Conservation (phyloP, 2,797 vertebrate species). For the Sebastolobus altivelis region DNA sequence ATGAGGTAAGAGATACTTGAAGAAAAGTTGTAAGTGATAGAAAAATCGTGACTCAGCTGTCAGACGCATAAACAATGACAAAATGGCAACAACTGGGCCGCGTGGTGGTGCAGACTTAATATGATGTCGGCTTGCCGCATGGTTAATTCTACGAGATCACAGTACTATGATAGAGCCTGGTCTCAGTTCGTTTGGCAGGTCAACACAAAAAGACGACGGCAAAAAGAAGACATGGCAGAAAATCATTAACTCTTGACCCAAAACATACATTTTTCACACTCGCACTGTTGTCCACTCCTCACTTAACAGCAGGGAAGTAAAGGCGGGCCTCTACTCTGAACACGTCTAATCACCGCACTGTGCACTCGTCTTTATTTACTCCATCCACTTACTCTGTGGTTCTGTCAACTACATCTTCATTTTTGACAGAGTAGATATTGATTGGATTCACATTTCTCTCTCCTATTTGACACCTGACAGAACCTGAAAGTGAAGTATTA, state of each 20-base stretch:
- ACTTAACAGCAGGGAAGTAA: background rate
- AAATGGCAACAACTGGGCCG: background rate
- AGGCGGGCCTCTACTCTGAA: background rate
- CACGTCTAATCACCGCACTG: background rate
- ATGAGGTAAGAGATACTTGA: slow-evolving; percentile 33
- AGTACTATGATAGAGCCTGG: background rate
- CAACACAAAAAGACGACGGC: slow-evolving; percentile 25
- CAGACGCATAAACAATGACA: background rate
- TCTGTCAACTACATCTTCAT: background rate
- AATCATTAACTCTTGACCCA: slow-evolving; percentile 45
- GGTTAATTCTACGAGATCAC: background rate
- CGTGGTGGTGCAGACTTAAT: slow-evolving; percentile 3
- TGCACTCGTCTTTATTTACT: slow-evolving; percentile 2
- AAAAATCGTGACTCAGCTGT: slow-evolving; percentile 7
- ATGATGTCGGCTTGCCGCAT: slow-evolving; percentile 3
- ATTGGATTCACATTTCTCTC: slow-evolving; percentile 2
- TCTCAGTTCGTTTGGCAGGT: slow-evolving; percentile 23
- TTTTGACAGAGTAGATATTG: background rate
- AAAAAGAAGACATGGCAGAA: slow-evolving; percentile 39
- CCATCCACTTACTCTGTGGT: slow-evolving; percentile 12
- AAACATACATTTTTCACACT: slow-evolving; percentile 14
- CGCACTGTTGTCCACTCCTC: background rate
- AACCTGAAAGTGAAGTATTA: background rate
- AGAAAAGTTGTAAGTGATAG: slow-evolving; percentile 15
- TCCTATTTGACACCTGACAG: background rate